Conservation (phyloP, 2,888 invertebrate species). For the Piscicola geometra region DNA sequence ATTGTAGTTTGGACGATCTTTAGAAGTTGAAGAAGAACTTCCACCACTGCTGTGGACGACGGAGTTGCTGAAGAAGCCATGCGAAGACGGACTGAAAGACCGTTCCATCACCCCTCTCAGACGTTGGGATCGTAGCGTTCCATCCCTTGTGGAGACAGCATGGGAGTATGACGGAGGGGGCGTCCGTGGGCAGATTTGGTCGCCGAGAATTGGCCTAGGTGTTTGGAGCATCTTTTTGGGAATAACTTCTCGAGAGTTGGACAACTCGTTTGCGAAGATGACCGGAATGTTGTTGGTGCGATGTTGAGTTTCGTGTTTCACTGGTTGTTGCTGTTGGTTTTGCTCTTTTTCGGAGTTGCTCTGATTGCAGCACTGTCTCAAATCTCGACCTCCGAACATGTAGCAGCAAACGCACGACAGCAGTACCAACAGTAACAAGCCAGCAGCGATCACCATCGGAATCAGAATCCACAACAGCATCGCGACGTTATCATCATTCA, state of each 20-base stretch:
- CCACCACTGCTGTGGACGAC: too few species aligned
- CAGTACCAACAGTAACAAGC: conserved; percentile 79
- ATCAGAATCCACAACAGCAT: conserved; percentile 71
- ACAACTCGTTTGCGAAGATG: conserved; percentile 87
- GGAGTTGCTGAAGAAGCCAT: too few species aligned
- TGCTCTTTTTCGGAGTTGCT: neutral
- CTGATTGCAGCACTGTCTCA: neutral
- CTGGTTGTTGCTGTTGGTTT: too few species aligned
- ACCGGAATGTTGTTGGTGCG: conserved; percentile 73
- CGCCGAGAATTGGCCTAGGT: conserved; percentile 17
- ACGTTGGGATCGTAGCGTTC: neutral
- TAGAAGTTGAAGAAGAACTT: too few species aligned
- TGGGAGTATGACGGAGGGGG: conserved; percentile 29
- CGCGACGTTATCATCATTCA: conserved; percentile 18
- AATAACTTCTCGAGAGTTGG: conserved; percentile 52
- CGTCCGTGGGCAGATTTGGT: conserved; percentile 26
- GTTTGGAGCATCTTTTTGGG: neutral
- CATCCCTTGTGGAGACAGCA: conserved; percentile 1
- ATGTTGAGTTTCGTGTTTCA: too few species aligned
- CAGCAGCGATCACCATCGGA: conserved; percentile 71
- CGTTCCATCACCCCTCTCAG: neutral
- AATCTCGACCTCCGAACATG: conserved; percentile 45
- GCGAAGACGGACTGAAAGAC: neutral
- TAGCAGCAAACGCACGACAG: conserved; percentile 81
- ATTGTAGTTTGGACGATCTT: too few species aligned